A percentile compares a stretch with the other conserved stretches of the same genome.
Conservation (phyloP, 2,888 invertebrate genomes). For the Abrostola tripartita region DNA sequence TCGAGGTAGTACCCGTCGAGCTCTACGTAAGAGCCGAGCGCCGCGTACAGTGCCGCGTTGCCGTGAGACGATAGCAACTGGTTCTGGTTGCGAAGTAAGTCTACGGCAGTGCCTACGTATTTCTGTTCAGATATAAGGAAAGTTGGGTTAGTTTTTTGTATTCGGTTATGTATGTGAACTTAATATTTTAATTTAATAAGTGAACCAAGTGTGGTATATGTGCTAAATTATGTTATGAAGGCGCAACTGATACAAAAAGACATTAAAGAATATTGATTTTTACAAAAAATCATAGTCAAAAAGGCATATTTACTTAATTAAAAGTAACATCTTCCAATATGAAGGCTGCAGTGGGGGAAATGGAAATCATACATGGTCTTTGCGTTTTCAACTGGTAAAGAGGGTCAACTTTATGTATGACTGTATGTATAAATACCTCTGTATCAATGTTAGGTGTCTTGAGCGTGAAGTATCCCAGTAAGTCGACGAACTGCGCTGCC, state of each 20-base stretch:
- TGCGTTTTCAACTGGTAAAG: no score
- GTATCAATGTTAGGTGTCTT: conserved; percentile 92
- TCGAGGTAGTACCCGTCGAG: conserved; percentile 98
- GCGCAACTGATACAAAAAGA: no score
- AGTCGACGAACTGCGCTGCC: conserved; percentile 98
- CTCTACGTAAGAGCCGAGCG: conserved; percentile 97
- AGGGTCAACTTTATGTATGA: neutral
- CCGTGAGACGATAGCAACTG: conserved; percentile 96
- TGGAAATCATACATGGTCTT: neutral
- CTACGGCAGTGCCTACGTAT: conserved; percentile 95
- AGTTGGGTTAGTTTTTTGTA: no score
- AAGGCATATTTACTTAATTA: no score
- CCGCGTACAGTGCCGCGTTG: conserved; percentile 97
- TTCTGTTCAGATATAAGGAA: conserved; percentile 79
- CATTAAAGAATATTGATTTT: no score
- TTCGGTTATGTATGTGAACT: no score
- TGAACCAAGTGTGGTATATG: neutral
- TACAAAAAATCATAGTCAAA: no score
- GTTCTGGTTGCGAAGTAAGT: conserved; percentile 96
- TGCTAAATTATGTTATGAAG: no score
- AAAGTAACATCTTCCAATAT: no score
- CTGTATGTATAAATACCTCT: conserved; percentile 76
- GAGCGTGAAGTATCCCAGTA: conserved; percentile 97
- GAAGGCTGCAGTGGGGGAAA: no score
- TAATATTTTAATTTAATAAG: neutral